Evolutionary conservation across 2,797 vertebrate species (phyloP).

Genomic region (Sebastes itinus): DNA sequence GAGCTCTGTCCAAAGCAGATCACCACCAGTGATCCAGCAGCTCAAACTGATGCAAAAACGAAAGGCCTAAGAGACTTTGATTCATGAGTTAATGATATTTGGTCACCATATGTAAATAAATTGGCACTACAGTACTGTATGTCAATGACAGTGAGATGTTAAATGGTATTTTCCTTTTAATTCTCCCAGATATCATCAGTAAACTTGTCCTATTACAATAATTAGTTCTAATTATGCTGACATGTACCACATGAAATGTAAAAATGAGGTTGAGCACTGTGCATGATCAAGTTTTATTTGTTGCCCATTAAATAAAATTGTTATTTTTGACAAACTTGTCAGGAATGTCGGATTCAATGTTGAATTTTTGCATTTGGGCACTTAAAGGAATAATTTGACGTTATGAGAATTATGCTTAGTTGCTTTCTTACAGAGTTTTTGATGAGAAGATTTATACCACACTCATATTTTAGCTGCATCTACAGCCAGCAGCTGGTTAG

Average conservation of each 20-base stretch:
- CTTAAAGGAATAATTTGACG: background rate
- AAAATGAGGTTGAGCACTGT: background rate
- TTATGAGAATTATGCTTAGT: background rate
- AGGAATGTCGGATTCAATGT: background rate
- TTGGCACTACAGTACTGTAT: background rate
- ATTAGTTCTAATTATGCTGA: background rate
- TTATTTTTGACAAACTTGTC: background rate
- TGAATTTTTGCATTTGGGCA: background rate
- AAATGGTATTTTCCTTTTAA: background rate
- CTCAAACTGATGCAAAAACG: background rate
- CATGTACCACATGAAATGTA: background rate
- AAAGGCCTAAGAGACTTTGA: background rate
- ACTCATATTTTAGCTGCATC: background rate
- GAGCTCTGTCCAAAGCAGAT: conserved; percentile 6
- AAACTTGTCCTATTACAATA: background rate
- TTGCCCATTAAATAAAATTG: background rate
- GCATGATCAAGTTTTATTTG: background rate
- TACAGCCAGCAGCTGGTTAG: background rate
- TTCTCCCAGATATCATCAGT: background rate
- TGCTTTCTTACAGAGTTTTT: background rate
- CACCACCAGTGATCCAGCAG: background rate
- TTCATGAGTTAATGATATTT: background rate
- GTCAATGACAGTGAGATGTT: background rate
- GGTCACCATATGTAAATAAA: background rate
- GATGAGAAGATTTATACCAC: background rate